phyloP scores from a whole-genome alignment of 2,888 invertebrate genomes.

The Conomelus anceps region DNA sequence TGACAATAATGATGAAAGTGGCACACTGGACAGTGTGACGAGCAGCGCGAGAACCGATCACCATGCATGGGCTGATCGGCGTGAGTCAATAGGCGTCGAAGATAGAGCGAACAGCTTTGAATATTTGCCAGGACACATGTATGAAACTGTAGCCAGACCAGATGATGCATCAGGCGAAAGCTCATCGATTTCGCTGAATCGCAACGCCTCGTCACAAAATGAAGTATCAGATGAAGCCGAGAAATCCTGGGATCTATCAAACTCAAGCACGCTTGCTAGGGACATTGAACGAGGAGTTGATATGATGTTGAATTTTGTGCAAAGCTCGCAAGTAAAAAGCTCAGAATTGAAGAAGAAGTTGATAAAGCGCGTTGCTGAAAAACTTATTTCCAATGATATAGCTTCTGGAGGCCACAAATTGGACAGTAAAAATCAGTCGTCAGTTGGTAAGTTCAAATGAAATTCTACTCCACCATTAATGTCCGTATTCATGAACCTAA shows the following conservation, averaged over 20 bases:
- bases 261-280: conserved; percentile 42
- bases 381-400: conserved; percentile 47
- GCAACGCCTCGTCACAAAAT: conserved; percentile 36
- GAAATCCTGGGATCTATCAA: conserved; percentile 32
- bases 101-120: conserved; percentile 37
- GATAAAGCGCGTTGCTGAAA: conserved; percentile 57
- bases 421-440: neutral
- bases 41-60: conserved; percentile 43
- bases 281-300: conserved; percentile 58
- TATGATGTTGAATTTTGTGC: conserved; percentile 52
- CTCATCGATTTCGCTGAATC: conserved; percentile 28
- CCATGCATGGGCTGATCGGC: conserved; percentile 41
- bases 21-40: conserved; percentile 25
- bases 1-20: neutral
- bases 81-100: conserved; percentile 23
- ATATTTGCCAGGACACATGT: conserved; percentile 49
- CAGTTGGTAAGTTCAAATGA: neutral
- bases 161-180: conserved; percentile 34
- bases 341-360: conserved; percentile 54
- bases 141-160: conserved; percentile 44
- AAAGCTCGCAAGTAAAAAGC: conserved; percentile 51
- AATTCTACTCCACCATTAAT: too few relatives aligned
- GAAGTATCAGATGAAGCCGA: conserved; percentile 30
- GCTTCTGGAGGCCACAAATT: neutral
- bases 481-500: too few relatives aligned